These are phyloP conservation scores for Steromphala cineraria DNA, from an alignment of 2,888 invertebrate genomes.

Conservation along the genomic window DNA sequence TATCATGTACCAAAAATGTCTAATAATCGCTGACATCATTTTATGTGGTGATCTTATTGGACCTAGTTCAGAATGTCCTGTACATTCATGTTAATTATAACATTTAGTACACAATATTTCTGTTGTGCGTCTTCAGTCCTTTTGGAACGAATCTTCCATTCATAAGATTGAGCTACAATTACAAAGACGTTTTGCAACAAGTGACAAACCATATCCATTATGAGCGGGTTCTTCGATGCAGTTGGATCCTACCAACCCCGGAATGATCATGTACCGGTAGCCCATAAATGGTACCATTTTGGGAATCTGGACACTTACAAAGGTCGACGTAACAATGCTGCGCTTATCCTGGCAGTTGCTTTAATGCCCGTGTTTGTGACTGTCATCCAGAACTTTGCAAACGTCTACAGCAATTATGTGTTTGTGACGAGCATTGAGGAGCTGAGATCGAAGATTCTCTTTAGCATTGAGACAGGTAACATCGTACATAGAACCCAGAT, in stretches of 20 bases:
- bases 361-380: conserved; percentile 10
- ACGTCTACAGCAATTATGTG: neutral
- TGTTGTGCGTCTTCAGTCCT: too few relatives aligned
- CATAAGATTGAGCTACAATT: too few relatives aligned
- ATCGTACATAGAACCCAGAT: conserved; percentile 57
- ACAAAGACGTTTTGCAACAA: too few relatives aligned
- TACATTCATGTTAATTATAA: too few relatives aligned
- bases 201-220: neutral
- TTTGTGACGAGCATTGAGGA: conserved; percentile 16
- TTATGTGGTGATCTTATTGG: too few relatives aligned
- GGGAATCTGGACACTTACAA: conserved; percentile 8
- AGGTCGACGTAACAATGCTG: conserved; percentile 18
- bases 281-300: neutral
- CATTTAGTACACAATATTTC: too few relatives aligned
- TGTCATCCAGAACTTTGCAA: conserved; percentile 16
- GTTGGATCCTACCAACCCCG: neutral
- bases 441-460: conserved; percentile 23
- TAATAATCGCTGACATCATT: too few relatives aligned
- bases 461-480: conserved; percentile 51
- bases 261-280: neutral
- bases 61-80: too few relatives aligned
- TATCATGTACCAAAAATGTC: too few relatives aligned
- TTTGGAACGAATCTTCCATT: too few relatives aligned
- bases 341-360: conserved; percentile 13
- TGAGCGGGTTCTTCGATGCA: neutral